Evolutionary conservation across 2,797 vertebrate species (phyloP).

Genomic region (Tapera naevia): DNA sequence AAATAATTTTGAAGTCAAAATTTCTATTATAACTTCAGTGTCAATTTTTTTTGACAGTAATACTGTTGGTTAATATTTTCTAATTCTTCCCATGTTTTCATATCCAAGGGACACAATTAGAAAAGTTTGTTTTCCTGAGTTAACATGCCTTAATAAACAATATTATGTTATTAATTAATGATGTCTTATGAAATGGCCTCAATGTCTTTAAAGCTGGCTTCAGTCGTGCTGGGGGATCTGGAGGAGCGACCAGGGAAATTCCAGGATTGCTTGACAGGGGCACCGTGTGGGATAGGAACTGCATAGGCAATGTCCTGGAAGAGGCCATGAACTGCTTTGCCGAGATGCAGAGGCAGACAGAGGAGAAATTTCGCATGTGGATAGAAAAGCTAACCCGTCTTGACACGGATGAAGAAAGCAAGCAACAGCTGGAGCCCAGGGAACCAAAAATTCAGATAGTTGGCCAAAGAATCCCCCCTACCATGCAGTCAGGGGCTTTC

Average conservation of each 20-base stretch:
- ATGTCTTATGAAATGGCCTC: conserved; percentile 80
- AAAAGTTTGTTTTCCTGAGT: conserved; percentile 60
- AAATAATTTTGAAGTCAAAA: neutral
- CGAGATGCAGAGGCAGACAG: conserved; percentile 93
- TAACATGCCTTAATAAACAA: conserved; percentile 72
- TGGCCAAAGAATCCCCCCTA: conserved; percentile 77
- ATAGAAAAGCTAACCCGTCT: conserved; percentile 91
- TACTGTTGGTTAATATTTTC: conserved; percentile 31
- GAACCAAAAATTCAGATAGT: conserved; percentile 81
- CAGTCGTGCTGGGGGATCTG: conserved; percentile 87
- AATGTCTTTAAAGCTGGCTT: conserved; percentile 98
- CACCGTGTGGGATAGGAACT: conserved; percentile 89
- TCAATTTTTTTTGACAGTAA: neutral
- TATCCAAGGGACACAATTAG: conserved; percentile 20
- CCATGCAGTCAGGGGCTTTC: conserved; percentile 80
- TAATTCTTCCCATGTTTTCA: neutral
- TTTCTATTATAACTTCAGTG: neutral
- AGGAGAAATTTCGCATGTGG: conserved; percentile 92
- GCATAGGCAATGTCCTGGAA: conserved; percentile 92
- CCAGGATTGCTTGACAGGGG: conserved; percentile 89
- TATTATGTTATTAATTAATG: conserved; percentile 63
- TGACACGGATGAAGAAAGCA: conserved; percentile 85
- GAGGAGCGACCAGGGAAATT: conserved; percentile 88
- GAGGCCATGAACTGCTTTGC: conserved; percentile 94
- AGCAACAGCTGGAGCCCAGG: conserved; percentile 80